Evolutionary conservation across 1,140 invertebrate species (phyloP).

Genomic region (Solenopsis invicta): DNA sequence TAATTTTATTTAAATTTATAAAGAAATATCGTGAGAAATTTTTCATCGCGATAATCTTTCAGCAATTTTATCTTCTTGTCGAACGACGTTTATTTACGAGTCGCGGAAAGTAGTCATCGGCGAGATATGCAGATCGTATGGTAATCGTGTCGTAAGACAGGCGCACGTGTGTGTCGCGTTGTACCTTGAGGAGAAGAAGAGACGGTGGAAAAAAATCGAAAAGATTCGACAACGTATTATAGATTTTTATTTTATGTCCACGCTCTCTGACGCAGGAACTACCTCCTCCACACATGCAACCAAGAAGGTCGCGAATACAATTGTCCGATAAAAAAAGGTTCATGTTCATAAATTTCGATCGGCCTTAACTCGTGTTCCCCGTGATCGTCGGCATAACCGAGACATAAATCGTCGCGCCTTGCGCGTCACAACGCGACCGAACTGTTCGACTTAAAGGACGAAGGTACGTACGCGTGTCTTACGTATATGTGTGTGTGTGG

Average conservation of each 20-base stretch:
- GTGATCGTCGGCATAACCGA: neutral
- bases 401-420: conserved; percentile 28
- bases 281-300: neutral
- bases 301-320: neutral
- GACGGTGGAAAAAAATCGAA: conserved; percentile 23
- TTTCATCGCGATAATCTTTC: neutral
- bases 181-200: conserved; percentile 63
- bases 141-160: conserved; percentile 81
- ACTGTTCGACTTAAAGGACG: conserved; percentile 19
- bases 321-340: conserved; percentile 14
- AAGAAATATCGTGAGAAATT: neutral
- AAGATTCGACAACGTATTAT: neutral
- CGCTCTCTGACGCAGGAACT: neutral
- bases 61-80: conserved; percentile 45
- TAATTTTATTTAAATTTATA: conserved; percentile 1
- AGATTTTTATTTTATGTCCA: neutral
- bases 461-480: neutral
- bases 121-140: conserved; percentile 85
- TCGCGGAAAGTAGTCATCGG: conserved; percentile 78
- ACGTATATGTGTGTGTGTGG: neutral
- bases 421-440: neutral
- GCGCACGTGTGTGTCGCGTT: conserved; percentile 81
- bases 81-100: conserved; percentile 75
- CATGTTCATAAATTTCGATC: conserved; percentile 41
- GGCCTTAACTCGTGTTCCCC: neutral